These are phyloP conservation scores for Phyllotreta striolata DNA, from an alignment of 2,888 invertebrate genomes.

Conservation along the genomic window DNA sequence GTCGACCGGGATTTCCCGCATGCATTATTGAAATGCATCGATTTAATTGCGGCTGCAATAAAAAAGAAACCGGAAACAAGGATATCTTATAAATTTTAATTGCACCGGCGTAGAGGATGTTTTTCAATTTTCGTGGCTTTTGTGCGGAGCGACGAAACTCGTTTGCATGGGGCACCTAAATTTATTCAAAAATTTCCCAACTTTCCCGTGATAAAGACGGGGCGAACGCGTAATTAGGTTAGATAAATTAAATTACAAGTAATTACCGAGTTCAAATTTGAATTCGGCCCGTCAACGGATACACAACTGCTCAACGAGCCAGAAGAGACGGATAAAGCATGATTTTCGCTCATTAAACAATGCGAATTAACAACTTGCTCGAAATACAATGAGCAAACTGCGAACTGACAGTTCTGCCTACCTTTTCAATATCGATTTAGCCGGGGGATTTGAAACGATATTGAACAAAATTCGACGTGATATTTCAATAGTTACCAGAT, in stretches of 20 bases:
- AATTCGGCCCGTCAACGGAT: constrained; percentile 26
- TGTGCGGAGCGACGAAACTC: too few relatives aligned
- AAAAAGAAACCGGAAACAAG: too few relatives aligned
- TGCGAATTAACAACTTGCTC: constrained; percentile 29
- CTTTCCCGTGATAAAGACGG: too few relatives aligned
- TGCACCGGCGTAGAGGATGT: too few relatives aligned
- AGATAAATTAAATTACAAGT: constrained; percentile 25
- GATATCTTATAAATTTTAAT: too few relatives aligned
- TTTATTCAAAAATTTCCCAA: too few relatives aligned
- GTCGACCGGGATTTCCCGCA: constrained; percentile 10
- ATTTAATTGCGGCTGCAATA: not conserved
- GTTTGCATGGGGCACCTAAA: too few relatives aligned
- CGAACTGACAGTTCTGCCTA: constrained; percentile 28
- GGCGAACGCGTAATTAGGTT: constrained; percentile 19
- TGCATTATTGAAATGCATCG: constrained; percentile 12
- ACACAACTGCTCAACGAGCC: constrained; percentile 25
- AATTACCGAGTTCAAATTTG: constrained; percentile 29
- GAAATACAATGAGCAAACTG: constrained; percentile 27
- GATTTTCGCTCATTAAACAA: constrained; percentile 32
- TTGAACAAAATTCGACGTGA: constrained; percentile 16
- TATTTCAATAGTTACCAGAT: too few relatives aligned
- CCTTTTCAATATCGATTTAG: constrained; percentile 34
- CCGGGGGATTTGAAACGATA: constrained; percentile 25
- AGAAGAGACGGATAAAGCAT: constrained; percentile 32
- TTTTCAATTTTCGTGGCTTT: too few relatives aligned